Evolutionary conservation across 2,888 invertebrate genomes (phyloP).

Genomic region (Tenthredo livida): DNA sequence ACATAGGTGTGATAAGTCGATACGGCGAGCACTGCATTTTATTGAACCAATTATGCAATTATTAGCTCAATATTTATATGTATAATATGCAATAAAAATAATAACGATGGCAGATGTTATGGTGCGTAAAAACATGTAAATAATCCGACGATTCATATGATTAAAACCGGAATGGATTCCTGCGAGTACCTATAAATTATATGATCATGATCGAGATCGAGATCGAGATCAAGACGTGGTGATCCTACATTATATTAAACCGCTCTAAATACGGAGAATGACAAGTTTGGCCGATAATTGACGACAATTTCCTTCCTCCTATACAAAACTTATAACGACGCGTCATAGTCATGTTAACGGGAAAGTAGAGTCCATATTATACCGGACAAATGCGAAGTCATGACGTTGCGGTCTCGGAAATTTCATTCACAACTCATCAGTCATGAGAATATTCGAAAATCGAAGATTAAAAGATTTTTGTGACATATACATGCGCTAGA

Average conservation of each 20-base stretch:
- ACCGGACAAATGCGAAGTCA: neutral
- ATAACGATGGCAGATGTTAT: constrained; percentile 33
- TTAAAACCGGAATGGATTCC: neutral
- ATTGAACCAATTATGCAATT: constrained; percentile 32
- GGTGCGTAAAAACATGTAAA: constrained; percentile 27
- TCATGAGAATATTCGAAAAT: neutral
- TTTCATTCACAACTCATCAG: neutral
- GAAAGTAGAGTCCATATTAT: neutral
- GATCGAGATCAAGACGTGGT: neutral
- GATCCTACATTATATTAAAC: neutral
- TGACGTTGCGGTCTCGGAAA: neutral
- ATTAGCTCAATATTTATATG: constrained; percentile 37
- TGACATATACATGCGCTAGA: neutral
- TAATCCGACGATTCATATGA: constrained; percentile 31
- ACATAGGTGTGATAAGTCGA: neutral
- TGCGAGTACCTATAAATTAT: neutral
- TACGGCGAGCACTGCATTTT: neutral
- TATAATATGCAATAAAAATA: constrained; percentile 42
- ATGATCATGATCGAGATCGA: neutral
- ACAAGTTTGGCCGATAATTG: constrained; percentile 43
- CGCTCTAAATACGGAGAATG: constrained; percentile 34
- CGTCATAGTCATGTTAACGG: neutral
- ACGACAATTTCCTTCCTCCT: constrained; percentile 44
- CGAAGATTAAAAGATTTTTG: neutral
- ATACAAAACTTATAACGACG: neutral